These are phyloP conservation scores for Microctonus brassicae DNA, from an alignment of 2,888 invertebrate species.

Conservation along the genomic window DNA sequence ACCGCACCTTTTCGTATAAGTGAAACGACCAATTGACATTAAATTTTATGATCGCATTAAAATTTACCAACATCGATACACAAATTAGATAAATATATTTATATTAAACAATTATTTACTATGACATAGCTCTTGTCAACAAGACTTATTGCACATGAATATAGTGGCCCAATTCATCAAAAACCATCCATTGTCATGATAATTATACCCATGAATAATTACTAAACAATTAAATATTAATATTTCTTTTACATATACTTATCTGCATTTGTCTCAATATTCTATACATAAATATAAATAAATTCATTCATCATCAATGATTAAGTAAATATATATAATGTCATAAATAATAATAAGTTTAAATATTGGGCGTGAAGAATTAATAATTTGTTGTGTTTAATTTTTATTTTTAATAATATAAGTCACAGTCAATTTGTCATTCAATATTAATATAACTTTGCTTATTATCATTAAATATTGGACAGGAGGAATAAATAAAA, in stretches of 20 bases:
- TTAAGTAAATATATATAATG: background rate
- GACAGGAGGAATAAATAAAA: background rate
- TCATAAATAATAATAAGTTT: background rate
- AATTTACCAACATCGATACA: background rate
- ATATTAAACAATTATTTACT: background rate
- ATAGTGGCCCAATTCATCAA: too few relatives aligned
- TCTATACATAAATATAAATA: background rate
- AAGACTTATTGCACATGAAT: too few relatives aligned
- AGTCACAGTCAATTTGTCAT: background rate
- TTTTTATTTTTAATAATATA: background rate
- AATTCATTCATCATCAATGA: background rate
- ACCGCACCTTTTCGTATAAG: background rate
- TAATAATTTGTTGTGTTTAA: background rate
- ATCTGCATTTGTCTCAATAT: background rate
- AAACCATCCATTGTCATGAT: too few relatives aligned
- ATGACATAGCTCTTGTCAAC: too few relatives aligned
- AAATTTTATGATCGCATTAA: slow-evolving; percentile 13
- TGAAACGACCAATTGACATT: slow-evolving; percentile 9
- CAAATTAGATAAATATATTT: background rate
- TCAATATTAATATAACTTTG: background rate
- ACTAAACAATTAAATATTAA: too few relatives aligned
- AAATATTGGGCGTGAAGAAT: background rate
- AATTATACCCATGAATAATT: too few relatives aligned
- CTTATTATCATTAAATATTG: slow-evolving; percentile 4
- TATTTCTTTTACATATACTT: background rate